Base-by-base conservation (phyloP, 1,140 invertebrate genomes). In the Eupeodes corollae region DNA sequence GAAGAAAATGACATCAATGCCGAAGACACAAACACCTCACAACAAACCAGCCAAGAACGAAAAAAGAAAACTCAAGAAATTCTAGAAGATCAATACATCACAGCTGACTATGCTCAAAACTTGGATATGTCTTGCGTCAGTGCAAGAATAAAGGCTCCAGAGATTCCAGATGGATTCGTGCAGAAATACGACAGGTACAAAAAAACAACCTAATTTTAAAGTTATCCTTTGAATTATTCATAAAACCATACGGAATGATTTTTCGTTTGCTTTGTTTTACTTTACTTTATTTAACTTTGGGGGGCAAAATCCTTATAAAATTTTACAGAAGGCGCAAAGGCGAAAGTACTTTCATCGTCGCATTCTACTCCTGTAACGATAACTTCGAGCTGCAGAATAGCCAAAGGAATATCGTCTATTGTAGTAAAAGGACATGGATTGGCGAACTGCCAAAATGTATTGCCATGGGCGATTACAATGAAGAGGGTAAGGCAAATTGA, bases 311-410 rank as follows among this genome's bases (percentile, higher is more conserved):
- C 8, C 21, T 26, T 26, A 3, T 26, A 5, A 26, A 26, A 3
- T 5, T 5, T 26, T 26, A 5, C 21, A 26, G 59, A 12, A 56
- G 63, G 1, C 55, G 58, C 13, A 54, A 42, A 1, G 61, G 53
- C 5, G 55, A 37, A 51, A 76, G 76, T 56, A 58, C 71, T 32
- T 79, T 78, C 48, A 62, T 74, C n/a, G 75, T 76, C 37, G 77
- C 75, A 18, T 60, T 75, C 47, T 79, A 77, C 46, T 60, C 67
- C 33, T 79, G 78, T 52, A 52, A 68, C 13, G 68, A 74, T 12
- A 74, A 73, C 14, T 78, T 69, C 52, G 64, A 68, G 12, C 63
- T 80, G 30, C 67, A 70, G 46, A 58, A 70, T 42, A 47, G 56
- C 2, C 66, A 68, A n/a, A 64, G 59, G 43, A 70, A 74, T 48